Percentiles rank a stretch among this genome's conserved stretches.
Conservation (phyloP, 1,140 invertebrate species). For the Drosophila ironensis region DNA sequence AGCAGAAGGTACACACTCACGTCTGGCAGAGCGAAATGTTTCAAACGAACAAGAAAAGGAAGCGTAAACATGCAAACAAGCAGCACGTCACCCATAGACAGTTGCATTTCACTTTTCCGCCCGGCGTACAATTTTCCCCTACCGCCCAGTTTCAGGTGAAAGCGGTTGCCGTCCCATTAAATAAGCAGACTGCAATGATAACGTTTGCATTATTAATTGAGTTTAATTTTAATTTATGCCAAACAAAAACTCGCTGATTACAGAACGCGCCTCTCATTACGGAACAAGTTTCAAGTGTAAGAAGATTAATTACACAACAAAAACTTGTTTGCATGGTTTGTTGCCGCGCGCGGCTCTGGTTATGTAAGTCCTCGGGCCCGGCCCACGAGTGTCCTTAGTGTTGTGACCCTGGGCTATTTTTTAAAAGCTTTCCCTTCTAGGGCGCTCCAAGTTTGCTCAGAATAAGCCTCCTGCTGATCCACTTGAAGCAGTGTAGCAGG, state of each 20-base stretch:
- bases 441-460: slow-evolving; percentile 35
- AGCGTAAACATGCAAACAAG: slow-evolving; percentile 21
- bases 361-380: slow-evolving; percentile 28
- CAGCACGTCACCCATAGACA: slow-evolving; percentile 58
- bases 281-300: slow-evolving; percentile 31
- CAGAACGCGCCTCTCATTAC: slow-evolving; percentile 25
- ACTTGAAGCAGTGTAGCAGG: slow-evolving; percentile 64
- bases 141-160: slow-evolving; percentile 31
- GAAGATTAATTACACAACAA: slow-evolving; percentile 75
- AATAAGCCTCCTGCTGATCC: slow-evolving; percentile 61
- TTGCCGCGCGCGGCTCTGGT: not conserved
- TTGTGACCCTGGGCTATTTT: slow-evolving; percentile 44
- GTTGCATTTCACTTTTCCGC: slow-evolving; percentile 45
- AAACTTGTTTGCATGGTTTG: slow-evolving; percentile 44
- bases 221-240: slow-evolving; percentile 75
- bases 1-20: slow-evolving; percentile 52
- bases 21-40: slow-evolving; percentile 21
- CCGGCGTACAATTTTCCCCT: too few relatives aligned
- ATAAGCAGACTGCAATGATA: slow-evolving; percentile 41
- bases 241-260: slow-evolving; percentile 71
- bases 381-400: slow-evolving; percentile 22
- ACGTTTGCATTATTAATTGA: slow-evolving; percentile 77
- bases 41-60: not conserved
- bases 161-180: slow-evolving; percentile 3
- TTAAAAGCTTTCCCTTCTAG: slow-evolving; percentile 38